phyloP scores from a whole-genome alignment of 2,113 vertebrate genomes.

The Cavia aperea region DNA sequence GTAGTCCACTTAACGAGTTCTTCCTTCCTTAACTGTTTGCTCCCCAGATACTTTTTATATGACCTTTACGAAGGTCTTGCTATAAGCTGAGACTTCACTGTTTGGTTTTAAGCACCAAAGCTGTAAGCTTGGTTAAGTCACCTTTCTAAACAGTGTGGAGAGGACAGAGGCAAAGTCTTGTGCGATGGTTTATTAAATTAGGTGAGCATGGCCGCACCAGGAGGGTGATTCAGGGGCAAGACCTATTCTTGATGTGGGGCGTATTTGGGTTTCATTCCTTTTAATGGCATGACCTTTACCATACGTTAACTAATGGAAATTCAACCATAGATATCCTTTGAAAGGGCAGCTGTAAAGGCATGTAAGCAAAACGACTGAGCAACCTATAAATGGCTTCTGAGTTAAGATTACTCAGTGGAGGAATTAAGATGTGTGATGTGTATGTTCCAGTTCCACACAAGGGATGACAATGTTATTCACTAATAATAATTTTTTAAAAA shows the following conservation, averaged over 20 bases:
- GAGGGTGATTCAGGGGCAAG: background rate
- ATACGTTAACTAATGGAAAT: background rate
- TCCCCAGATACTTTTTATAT: background rate
- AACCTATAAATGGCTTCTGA: background rate
- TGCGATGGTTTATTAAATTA: background rate
- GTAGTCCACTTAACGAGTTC: background rate
- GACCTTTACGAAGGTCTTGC: background rate
- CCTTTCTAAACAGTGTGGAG: background rate
- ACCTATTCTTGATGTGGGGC: background rate
- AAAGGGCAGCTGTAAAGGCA: background rate
- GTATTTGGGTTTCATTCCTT: background rate
- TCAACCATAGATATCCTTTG: background rate
- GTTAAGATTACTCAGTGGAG: background rate
- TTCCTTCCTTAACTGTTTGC: background rate
- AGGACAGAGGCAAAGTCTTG: background rate
- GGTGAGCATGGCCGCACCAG: fast-evolving
- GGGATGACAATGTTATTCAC: background rate
- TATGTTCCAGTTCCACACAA: background rate
- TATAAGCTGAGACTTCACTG: background rate
- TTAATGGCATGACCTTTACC: background rate
- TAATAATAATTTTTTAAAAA: background rate
- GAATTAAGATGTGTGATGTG: background rate
- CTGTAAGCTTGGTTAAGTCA: background rate
- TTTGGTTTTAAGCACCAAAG: background rate
- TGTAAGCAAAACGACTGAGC: background rate